Base-by-base conservation (phyloP, 1,140 invertebrate genomes). In the Drosophila lacteicornis region DNA sequence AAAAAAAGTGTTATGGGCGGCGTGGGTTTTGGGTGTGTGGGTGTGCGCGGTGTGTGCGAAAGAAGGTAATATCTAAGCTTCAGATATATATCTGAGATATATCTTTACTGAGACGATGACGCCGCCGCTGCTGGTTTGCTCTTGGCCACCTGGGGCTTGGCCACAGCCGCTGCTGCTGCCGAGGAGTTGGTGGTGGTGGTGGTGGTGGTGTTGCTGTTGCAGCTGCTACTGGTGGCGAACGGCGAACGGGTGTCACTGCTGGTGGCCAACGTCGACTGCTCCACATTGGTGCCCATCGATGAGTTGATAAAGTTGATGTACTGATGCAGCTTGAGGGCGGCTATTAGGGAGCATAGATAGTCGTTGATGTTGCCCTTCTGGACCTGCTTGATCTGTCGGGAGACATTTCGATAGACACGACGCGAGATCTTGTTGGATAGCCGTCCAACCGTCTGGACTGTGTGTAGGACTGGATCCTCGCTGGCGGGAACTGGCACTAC, bases 381-480 rank as follows among this genome's bases (percentile, higher is more conserved):
- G 6, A 96, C 91, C 27, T 94, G 93, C 65, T 94, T 94, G 82
- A 96, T 93, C 73, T 95, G 95, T 57, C 92, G 84, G 30, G 95
- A 93, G 50, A 96, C 94, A 90, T 95, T 94, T 63, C 94, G 88
- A 93, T 96, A 96, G 43, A 96, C 94, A 42, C 96, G 94, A 40
- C 95, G 93, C 36, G 95, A 94, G 22, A 95, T 94, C 92, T 96
- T 96, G 69, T 95, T 95, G 43, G 95, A 96, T 62, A 96, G 93
- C 15, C 95, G 93, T 4, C 95, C 95, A 30, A 96, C 95, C 0
- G 95, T 96, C 93, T 96, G 95, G 38, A 96, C 94, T 7, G 95
- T 95, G 92, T 96, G 95, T 50, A 96, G 81, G 13, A 96, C 94
- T 78, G 95, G 95, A 88, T 96, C 95, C 75, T 94, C 94, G 67